These are phyloP conservation scores for Caenorhabditis macrosperma DNA, from an alignment of 2,888 invertebrate genomes.

Conservation along the genomic window DNA sequence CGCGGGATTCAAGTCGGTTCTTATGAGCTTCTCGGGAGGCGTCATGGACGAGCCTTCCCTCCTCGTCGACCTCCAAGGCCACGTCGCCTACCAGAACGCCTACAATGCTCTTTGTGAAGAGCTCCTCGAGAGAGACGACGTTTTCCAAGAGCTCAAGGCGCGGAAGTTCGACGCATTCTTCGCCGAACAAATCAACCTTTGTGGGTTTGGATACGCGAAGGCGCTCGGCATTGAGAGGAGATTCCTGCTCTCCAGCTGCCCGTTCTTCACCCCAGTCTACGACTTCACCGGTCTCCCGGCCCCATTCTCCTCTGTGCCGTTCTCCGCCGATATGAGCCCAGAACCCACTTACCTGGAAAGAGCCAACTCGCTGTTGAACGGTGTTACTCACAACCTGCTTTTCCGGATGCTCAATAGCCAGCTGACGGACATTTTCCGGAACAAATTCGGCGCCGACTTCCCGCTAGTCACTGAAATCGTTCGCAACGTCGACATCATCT, in stretches of 20 bases:
- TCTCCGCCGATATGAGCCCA: slow-evolving; percentile 26
- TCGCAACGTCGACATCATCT: slow-evolving; percentile 65
- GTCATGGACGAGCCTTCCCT: too few species aligned
- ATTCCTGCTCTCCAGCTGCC: slow-evolving; percentile 65
- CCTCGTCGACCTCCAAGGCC: too few species aligned
- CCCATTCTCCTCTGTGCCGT: slow-evolving; percentile 34
- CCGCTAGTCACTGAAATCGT: slow-evolving; percentile 61
- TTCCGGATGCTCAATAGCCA: slow-evolving; percentile 6
- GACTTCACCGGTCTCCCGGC: slow-evolving; percentile 35
- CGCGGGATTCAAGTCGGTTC: slow-evolving; percentile 20
- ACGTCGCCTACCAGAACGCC: slow-evolving; percentile 16
- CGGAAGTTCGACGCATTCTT: slow-evolving; percentile 70
- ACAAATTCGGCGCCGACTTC: slow-evolving; percentile 61
- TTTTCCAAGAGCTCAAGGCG: slow-evolving; percentile 56
- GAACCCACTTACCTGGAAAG: slow-evolving; percentile 45
- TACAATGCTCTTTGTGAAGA: slow-evolving; percentile 51
- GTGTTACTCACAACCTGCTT: slow-evolving; percentile 1
- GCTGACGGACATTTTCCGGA: slow-evolving; percentile 31
- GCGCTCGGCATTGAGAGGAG: slow-evolving; percentile 66
- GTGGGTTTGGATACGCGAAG: slow-evolving; percentile 67
- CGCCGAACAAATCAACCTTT: slow-evolving; percentile 67
- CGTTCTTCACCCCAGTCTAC: slow-evolving; percentile 17
- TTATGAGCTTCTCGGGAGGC: too few species aligned
- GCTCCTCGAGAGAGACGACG: slow-evolving; percentile 45
- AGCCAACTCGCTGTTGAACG: slow-evolving; percentile 1